These are phyloP conservation scores for Sorex maritimensis DNA, from an alignment of 2,797 vertebrate species.

Conservation along the genomic window DNA sequence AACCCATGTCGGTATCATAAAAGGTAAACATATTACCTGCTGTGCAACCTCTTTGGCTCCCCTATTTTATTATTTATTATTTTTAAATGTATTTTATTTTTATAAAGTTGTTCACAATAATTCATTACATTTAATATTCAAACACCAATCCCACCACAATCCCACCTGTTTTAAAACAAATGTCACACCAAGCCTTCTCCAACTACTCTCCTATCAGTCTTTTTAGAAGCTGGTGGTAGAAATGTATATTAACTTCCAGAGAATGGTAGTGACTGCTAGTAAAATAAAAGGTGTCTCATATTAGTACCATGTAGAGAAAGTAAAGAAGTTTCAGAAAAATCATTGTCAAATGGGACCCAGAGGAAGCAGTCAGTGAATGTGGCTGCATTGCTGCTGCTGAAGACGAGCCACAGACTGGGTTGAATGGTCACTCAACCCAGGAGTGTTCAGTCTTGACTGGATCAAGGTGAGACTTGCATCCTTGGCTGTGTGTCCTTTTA, in stretches of 20 bases:
- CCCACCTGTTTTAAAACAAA: background rate
- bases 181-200: background rate
- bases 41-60: too few species aligned
- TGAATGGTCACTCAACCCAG: background rate
- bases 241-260: background rate
- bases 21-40: too few species aligned
- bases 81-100: too few species aligned
- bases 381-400: background rate
- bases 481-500: too few species aligned
- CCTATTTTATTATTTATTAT: too few species aligned
- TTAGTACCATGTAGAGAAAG: background rate
- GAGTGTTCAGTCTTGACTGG: background rate
- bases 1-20: too few species aligned
- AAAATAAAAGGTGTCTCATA: background rate
- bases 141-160: too few species aligned
- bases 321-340: constrained; percentile 5
- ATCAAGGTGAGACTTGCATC: background rate
- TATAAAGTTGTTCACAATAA: too few species aligned
- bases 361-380: background rate
- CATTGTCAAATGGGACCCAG: background rate
- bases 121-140: too few species aligned
- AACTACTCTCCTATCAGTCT: background rate
- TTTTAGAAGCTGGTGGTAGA: background rate
- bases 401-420: background rate
- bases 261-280: background rate